Conservation (phyloP, 2,113 vertebrate genomes). For the Pseudorhombus dupliciocellatus region DNA sequence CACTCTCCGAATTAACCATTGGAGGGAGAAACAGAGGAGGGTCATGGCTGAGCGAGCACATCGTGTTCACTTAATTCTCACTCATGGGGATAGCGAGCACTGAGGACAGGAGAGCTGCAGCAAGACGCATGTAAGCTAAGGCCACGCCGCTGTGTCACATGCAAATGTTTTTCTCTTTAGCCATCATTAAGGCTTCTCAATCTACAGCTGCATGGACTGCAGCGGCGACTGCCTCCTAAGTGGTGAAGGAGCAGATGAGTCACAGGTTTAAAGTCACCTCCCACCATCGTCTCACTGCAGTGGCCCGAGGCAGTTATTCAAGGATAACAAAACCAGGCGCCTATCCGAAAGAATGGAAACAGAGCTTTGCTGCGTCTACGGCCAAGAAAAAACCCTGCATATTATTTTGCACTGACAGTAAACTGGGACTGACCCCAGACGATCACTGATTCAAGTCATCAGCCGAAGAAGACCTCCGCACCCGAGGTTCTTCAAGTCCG, state of each 20-base stretch:
- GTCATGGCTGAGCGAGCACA: conserved; percentile 70
- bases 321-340: not conserved
- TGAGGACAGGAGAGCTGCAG: conserved; percentile 38
- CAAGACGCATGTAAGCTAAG: conserved; percentile 36
- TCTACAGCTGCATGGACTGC: not conserved
- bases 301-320: not conserved
- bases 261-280: not conserved
- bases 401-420: not conserved
- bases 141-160: not conserved
- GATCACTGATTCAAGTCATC: not conserved
- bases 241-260: not conserved
- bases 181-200: not conserved
- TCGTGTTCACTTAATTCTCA: conserved; percentile 78
- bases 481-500: not conserved
- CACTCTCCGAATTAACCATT: conserved; percentile 72
- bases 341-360: not conserved
- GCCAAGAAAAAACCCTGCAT: not conserved
- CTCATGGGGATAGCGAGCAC: conserved; percentile 67
- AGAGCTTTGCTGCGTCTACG: not conserved
- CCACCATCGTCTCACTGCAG: not conserved
- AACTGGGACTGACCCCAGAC: not conserved
- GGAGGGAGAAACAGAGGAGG: conserved; percentile 68
- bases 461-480: not conserved
- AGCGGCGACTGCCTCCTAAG: not conserved
- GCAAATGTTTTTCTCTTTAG: not conserved